Evolutionary conservation across 2,113 vertebrate species (phyloP).

Genomic region (Chamaetylas fuelleborni): DNA sequence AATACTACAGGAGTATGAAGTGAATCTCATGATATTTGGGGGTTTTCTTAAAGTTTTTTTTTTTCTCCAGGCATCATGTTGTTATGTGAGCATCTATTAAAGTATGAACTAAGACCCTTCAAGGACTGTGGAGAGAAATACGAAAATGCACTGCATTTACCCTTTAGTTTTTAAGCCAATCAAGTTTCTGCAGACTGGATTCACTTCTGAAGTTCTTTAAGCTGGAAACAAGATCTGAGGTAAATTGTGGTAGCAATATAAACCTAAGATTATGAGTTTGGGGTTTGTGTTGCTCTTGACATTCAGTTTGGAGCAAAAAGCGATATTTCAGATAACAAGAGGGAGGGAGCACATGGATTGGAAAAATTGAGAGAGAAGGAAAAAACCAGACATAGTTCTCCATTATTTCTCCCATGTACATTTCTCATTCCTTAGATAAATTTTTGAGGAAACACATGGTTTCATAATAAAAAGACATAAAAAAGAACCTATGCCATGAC

Average conservation of each 20-base stretch:
- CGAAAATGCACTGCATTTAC: not conserved
- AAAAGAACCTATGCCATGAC: not conserved
- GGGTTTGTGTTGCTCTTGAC: not conserved
- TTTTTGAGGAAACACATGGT: not conserved
- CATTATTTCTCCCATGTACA: not conserved
- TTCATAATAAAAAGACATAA: not conserved
- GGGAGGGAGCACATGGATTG: not conserved
- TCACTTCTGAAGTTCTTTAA: not conserved
- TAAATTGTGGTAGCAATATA: not conserved
- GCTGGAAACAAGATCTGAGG: not conserved
- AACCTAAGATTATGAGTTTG: not conserved
- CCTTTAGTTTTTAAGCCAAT: not conserved
- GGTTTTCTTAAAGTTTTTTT: slow-evolving; percentile 51
- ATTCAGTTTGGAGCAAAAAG: not conserved
- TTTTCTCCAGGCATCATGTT: slow-evolving; percentile 59
- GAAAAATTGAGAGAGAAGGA: not conserved
- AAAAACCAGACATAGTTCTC: rapidly evolving
- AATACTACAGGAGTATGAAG: not conserved
- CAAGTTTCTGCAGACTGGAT: not conserved
- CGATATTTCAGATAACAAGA: not conserved
- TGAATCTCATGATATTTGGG: not conserved
- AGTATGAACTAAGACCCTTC: not conserved
- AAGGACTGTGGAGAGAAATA: not conserved
- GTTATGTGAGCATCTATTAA: not conserved
- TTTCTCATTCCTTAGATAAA: not conserved